phyloP scores from a whole-genome alignment of 2,888 invertebrate species.

The Andrena praecox region DNA sequence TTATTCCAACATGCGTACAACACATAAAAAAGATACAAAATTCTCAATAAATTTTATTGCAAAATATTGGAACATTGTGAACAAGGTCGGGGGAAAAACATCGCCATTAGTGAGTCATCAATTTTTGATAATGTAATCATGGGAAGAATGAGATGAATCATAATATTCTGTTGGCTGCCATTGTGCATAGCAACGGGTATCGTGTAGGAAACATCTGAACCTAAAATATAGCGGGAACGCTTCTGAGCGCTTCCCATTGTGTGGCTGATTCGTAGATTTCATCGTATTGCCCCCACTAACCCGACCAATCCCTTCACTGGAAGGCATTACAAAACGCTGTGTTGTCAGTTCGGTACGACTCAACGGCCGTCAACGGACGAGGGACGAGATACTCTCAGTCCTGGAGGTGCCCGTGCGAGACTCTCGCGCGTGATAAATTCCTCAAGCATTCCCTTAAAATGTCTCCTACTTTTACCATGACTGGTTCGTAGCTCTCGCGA shows the following conservation, averaged over 20 bases:
- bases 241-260: neutral
- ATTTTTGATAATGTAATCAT: neutral
- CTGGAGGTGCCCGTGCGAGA: neutral
- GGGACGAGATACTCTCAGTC: neutral
- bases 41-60: neutral
- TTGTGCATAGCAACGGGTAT: too few species aligned
- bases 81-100: too few species aligned
- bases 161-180: too few species aligned
- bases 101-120: too few species aligned
- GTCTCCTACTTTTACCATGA: neutral
- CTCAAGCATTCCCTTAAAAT: neutral
- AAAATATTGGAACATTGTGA: neutral
- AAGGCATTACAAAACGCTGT: slow-evolving; percentile 1
- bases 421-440: neutral
- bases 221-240: neutral
- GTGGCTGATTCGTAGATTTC: neutral
- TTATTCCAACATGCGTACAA: neutral
- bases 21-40: neutral
- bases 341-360: slow-evolving; percentile 19
- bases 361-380: slow-evolving; percentile 1
- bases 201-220: neutral
- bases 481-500: neutral
- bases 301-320: slow-evolving; percentile 42
- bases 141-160: neutral
- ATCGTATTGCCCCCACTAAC: slow-evolving; percentile 13